These are phyloP conservation scores for Muscicapa adusta DNA, from an alignment of 2,113 vertebrate genomes.

Conservation along the genomic window DNA sequence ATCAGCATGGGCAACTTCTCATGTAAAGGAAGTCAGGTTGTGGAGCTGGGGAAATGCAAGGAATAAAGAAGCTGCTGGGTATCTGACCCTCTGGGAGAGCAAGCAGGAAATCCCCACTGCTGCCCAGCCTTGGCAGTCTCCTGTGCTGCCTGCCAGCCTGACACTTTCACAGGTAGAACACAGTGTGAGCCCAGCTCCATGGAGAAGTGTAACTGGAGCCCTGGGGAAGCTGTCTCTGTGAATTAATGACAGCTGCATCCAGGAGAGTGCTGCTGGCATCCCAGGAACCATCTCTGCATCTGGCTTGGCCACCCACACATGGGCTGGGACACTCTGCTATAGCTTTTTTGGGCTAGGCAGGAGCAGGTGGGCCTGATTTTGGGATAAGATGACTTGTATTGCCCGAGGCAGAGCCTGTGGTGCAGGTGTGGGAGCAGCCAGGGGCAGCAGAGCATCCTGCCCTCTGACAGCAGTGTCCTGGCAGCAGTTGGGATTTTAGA, in stretches of 20 bases:
- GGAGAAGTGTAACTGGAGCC: neutral
- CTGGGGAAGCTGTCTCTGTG: rapidly evolving
- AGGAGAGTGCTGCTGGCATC: neutral
- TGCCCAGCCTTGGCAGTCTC: neutral
- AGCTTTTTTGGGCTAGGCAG: neutral
- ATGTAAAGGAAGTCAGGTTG: neutral
- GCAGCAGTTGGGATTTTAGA: neutral
- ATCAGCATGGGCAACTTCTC: neutral
- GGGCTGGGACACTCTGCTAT: neutral
- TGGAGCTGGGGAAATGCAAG: neutral
- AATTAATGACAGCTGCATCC: neutral
- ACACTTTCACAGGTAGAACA: neutral
- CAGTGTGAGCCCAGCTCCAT: rapidly evolving
- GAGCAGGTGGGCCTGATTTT: neutral
- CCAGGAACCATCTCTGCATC: neutral
- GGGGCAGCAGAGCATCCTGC: neutral
- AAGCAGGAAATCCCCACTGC: neutral
- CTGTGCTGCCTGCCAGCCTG: neutral
- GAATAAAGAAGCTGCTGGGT: neutral
- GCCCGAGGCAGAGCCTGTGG: neutral
- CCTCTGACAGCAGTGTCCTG: neutral
- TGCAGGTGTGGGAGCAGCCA: neutral
- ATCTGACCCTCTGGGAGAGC: neutral
- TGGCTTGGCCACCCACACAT: neutral
- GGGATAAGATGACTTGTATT: rapidly evolving